Evolutionary conservation across 2,113 vertebrate species (phyloP), one percentile per base, ranked within the genome.

Genomic region (Actenoides hombroni): DNA sequence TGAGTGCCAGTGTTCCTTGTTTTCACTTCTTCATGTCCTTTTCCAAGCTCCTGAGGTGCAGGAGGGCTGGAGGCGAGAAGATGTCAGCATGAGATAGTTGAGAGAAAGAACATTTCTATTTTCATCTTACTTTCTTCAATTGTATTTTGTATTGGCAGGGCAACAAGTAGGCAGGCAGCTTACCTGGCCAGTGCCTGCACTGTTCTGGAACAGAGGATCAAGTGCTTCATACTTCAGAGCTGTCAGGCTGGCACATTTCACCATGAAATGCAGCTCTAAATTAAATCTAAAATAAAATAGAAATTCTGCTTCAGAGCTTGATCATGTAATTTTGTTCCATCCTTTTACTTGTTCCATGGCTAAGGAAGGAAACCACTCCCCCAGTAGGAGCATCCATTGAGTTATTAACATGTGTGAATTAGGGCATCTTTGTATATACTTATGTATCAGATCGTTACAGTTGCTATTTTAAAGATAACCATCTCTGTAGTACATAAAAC

Each of bases 401-500:
- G 25, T 67, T 79, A 64, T 0, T 79, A 89, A 54, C 39, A 4
- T 56, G 35, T 77, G 33, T 1, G 2, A 40, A 82, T 75, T 84
- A 92, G 81, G 75, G 18, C 48, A 73, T 94, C 71, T 91, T 82
- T 70, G 86, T 85, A 16, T 92, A 3, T 94, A 65, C 87, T 93
- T 96, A 64, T 82, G 69, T 79, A 69, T 63, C 83, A 90, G 77
- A 91, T 94, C 69, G 73, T 95, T 92, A 63, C 39, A 70, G 53
- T 91, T 87, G 49, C 70, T 85, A 28, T 92, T 97, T 92, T 87
- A 76, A 92, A 96, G 95, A 92, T 97, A 94, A 0, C 81, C 77
- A 83, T 94, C 94, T 94, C 88, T 77, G 40, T 87, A 94, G 83
- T 77, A 71, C 77, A 63, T 86, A 92, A 93, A 96, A 95, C 92